These are phyloP conservation scores for Athalia circularis DNA, from an alignment of 2,888 invertebrate species.

Conservation along the genomic window DNA sequence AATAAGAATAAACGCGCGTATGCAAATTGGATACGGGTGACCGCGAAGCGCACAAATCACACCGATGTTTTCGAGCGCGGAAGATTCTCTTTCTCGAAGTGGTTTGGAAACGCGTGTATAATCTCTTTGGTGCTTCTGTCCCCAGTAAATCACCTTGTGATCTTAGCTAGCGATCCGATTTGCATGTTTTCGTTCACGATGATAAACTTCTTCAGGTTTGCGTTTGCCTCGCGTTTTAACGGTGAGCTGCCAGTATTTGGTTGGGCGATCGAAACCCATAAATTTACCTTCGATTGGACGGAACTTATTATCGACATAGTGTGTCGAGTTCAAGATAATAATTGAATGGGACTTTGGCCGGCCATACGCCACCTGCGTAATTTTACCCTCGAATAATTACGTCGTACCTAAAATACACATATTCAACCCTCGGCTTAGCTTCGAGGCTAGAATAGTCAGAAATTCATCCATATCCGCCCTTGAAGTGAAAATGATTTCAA, in stretches of 20 bases:
- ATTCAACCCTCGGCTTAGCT: no score
- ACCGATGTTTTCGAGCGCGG: conserved; percentile 56
- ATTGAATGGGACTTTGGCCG: background rate
- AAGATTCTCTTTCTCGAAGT: conserved; percentile 53
- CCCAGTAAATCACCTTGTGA: conserved; percentile 64
- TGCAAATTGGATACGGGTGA: conserved; percentile 63
- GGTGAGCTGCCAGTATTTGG: background rate
- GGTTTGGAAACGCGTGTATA: conserved; percentile 52
- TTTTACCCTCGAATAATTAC: no score
- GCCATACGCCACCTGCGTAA: no score
- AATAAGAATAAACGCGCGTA: conserved; percentile 53
- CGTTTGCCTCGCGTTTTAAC: conserved; percentile 16
- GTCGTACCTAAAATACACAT: no score
- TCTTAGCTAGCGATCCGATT: conserved; percentile 67
- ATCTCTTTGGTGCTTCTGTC: conserved; percentile 49
- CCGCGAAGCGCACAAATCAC: conserved; percentile 63
- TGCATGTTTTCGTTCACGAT: conserved; percentile 54
- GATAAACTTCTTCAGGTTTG: conserved; percentile 13
- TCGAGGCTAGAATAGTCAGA: no score
- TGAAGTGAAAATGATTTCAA: no score
- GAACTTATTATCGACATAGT: background rate
- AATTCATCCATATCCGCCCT: no score
- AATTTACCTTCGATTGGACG: conserved; percentile 5
- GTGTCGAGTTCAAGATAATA: background rate
- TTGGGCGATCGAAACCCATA: conserved; percentile 7